Percentiles rank a stretch among this genome's conserved stretches.
Conservation (phyloP, 2,797 vertebrate species). For the Premnoplex brunnescens region DNA sequence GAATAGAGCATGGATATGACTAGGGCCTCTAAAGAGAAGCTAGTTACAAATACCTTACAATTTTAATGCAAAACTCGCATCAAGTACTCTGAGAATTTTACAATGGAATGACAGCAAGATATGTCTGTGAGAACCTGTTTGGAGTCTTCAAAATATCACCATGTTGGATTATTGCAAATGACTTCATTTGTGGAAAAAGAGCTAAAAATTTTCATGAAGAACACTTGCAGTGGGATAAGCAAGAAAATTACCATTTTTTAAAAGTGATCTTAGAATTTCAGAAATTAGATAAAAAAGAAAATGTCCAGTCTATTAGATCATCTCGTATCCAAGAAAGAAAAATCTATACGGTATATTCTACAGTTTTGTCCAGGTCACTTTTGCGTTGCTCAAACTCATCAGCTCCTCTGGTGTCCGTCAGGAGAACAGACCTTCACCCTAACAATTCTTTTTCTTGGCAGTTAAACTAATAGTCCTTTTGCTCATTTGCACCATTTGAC, state of each 20-base stretch:
- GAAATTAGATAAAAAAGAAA: slow-evolving; percentile 10
- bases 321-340: not conserved
- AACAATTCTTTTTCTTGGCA: not conserved
- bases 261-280: not conserved
- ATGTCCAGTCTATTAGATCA: not conserved
- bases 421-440: not conserved
- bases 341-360: not conserved
- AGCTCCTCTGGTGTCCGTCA: not conserved
- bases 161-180: not conserved
- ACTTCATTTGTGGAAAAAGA: not conserved
- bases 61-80: slow-evolving; percentile 15
- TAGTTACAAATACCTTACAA: slow-evolving; percentile 14
- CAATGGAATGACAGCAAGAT: not conserved
- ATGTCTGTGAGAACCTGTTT: not conserved
- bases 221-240: not conserved
- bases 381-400: not conserved
- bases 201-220: not conserved
- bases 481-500: not conserved
- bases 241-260: not conserved
- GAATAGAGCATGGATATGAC: not conserved
- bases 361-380: not conserved
- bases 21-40: not conserved
- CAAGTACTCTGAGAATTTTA: slow-evolving; percentile 18
- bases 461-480: not conserved
- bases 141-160: not conserved